Evolutionary conservation across 2,888 invertebrate species (phyloP).

Genomic region (Spilarctia lutea): DNA sequence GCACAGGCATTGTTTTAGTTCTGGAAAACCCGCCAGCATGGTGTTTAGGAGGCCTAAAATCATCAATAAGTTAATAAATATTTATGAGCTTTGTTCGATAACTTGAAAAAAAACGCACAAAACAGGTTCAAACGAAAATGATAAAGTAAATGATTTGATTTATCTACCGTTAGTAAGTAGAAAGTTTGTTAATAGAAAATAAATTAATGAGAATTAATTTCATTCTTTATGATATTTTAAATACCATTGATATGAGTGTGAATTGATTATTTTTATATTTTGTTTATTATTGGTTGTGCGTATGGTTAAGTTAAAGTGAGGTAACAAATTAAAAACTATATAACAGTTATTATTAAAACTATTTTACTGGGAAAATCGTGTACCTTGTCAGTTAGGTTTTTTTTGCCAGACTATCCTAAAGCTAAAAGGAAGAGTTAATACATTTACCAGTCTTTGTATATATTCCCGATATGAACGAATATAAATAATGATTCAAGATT

Average conservation of each 20-base stretch:
- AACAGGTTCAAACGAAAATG: not conserved
- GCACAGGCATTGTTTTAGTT: no score
- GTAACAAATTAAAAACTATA: not conserved
- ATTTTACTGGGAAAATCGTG: not conserved
- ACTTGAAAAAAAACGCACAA: constrained; percentile 2
- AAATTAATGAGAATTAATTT: not conserved
- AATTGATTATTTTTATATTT: constrained; percentile 15
- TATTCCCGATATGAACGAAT: no score
- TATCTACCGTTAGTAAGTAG: not conserved
- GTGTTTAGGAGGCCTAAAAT: not conserved
- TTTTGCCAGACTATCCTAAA: not conserved
- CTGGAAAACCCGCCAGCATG: no score
- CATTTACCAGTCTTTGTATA: no score
- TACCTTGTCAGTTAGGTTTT: not conserved
- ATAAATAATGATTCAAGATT: no score
- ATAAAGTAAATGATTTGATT: not conserved
- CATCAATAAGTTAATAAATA: not conserved
- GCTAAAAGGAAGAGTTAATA: no score
- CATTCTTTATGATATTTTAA: not conserved
- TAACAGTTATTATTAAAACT: not conserved
- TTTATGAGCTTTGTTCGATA: not conserved
- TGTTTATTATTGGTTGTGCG: constrained; percentile 8
- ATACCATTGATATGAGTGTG: not conserved
- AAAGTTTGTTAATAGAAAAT: not conserved
- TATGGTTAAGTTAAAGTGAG: not conserved